These are phyloP conservation scores for Schizaphis graminum DNA, from an alignment of 2,888 invertebrate species.

Conservation along the genomic window DNA sequence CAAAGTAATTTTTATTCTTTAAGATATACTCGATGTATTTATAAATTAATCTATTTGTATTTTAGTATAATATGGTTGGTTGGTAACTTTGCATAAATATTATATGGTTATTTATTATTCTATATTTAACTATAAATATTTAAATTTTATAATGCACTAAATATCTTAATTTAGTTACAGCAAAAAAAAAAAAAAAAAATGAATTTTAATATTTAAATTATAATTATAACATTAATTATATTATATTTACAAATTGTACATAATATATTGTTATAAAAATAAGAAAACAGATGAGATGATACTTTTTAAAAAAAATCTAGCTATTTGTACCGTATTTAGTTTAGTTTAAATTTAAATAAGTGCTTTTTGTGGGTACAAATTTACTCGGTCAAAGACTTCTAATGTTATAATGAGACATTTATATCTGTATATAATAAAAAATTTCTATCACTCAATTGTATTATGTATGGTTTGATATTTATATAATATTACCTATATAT, in stretches of 20 bases:
- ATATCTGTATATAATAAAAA: too few relatives aligned
- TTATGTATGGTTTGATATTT: too few relatives aligned
- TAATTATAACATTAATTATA: background rate
- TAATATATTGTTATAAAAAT: background rate
- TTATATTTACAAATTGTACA: background rate
- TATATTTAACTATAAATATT: background rate
- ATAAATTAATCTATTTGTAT: background rate
- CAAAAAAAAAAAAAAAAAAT: background rate
- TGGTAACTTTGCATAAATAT: background rate
- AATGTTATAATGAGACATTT: too few relatives aligned
- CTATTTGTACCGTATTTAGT: background rate
- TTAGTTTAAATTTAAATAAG: background rate
- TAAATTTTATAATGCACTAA: background rate
- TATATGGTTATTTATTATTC: background rate
- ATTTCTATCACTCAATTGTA: too few relatives aligned
- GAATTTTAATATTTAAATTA: background rate
- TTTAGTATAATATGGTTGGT: background rate
- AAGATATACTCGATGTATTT: background rate
- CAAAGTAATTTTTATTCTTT: background rate
- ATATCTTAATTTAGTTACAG: background rate
- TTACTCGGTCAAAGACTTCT: background rate
- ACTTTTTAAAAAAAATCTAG: background rate
- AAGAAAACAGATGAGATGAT: background rate
- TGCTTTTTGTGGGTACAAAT: background rate
- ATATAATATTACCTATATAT: too few relatives aligned